Conservation (phyloP, 2,888 invertebrate genomes). For the Troides aeacus region DNA sequence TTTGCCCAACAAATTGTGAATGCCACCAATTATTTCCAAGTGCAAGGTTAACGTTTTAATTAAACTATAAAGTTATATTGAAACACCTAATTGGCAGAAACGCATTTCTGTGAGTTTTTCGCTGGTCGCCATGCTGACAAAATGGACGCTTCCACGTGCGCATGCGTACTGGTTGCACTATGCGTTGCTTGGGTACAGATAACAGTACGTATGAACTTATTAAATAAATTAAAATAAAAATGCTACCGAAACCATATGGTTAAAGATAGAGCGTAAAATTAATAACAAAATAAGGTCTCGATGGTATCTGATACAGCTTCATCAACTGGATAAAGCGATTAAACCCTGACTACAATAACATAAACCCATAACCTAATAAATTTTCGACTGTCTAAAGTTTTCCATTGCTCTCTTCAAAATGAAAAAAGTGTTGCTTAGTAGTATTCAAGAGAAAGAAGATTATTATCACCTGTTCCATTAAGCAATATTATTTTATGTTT, state of each 20-base stretch:
- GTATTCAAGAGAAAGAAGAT: too few relatives aligned
- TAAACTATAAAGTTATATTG: conserved; percentile 43
- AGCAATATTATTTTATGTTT: too few relatives aligned
- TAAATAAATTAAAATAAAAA: background rate
- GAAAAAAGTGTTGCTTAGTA: too few relatives aligned
- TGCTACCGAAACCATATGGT: background rate
- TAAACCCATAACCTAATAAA: too few relatives aligned
- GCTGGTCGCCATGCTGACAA: conserved; percentile 61
- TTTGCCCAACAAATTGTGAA: background rate
- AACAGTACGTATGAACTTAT: conserved; percentile 49
- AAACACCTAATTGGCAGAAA: conserved; percentile 25
- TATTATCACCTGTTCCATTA: too few relatives aligned
- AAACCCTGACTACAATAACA: too few relatives aligned
- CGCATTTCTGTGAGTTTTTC: conserved; percentile 34
- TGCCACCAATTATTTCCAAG: conserved; percentile 17
- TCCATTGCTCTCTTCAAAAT: too few relatives aligned
- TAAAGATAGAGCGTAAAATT: background rate
- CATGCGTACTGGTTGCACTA: conserved; percentile 59
- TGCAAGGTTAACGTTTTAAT: conserved; percentile 14
- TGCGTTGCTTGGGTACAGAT: conserved; percentile 56
- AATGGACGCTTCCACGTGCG: conserved; percentile 63
- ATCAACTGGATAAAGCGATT: too few relatives aligned
- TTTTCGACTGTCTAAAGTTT: too few relatives aligned
- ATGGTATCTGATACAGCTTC: too few relatives aligned
- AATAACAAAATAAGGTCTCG: background rate